A percentile compares a stretch with the other conserved stretches of the same genome.
Conservation (phyloP, 2,888 invertebrate genomes). For the Arctia plantaginis region DNA sequence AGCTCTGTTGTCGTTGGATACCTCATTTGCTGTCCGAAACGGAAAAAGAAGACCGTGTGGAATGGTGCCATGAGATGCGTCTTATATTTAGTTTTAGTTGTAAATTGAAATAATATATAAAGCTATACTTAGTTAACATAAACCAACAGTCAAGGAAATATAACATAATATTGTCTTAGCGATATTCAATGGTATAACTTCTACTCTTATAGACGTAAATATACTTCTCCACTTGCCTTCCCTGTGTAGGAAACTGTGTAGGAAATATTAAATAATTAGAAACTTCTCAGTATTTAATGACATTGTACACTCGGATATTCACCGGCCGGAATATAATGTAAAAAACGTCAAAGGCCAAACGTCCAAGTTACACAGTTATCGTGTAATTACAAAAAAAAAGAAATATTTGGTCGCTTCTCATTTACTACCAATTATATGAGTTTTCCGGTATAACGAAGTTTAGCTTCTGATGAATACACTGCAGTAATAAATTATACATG, state of each 20-base stretch:
- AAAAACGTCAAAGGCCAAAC: conserved; percentile 15
- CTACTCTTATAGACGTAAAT: background rate
- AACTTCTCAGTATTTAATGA: background rate
- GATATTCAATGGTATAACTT: background rate
- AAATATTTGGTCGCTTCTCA: conserved; percentile 27
- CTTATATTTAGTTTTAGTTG: background rate
- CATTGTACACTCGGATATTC: conserved; percentile 15
- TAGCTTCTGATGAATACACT: conserved; percentile 52
- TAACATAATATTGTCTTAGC: background rate
- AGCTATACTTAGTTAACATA: background rate
- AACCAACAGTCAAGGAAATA: background rate
- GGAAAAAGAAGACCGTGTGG: too few species aligned
- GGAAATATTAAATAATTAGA: background rate
- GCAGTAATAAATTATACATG: conserved; percentile 46
- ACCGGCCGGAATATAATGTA: conserved; percentile 6
- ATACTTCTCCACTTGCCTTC: background rate
- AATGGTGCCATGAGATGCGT: too few species aligned
- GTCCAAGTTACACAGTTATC: conserved; percentile 20
- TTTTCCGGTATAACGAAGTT: conserved; percentile 52
- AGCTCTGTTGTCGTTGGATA: too few species aligned
- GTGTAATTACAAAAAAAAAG: conserved; percentile 22
- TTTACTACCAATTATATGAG: conserved; percentile 40
- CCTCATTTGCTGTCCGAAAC: too few species aligned
- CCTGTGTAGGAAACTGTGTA: background rate
- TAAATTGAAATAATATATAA: background rate